These are phyloP conservation scores for Patella pellucida DNA, from an alignment of 2,888 invertebrate species.

Conservation along the genomic window DNA sequence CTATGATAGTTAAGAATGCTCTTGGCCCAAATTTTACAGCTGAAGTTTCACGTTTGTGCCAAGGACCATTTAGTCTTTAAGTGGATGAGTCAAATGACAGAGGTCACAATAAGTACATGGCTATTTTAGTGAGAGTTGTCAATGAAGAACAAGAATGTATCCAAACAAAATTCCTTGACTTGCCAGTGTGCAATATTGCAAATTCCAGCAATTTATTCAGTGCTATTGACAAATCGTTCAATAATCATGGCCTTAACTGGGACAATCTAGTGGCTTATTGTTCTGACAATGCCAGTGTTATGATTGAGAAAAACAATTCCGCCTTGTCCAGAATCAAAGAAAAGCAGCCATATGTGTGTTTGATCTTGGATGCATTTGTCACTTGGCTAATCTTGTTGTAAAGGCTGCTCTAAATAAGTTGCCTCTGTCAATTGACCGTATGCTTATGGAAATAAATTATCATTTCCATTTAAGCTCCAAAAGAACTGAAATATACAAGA, in stretches of 20 bases:
- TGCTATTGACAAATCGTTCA: neutral
- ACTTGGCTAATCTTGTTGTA: conserved; percentile 8
- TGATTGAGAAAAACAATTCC: conserved; percentile 4
- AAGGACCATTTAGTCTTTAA: too few relatives aligned
- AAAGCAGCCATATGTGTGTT: neutral
- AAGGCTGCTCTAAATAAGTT: conserved; percentile 12
- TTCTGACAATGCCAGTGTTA: conserved; percentile 12
- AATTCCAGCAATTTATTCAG: too few relatives aligned
- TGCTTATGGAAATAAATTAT: neutral
- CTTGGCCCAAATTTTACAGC: too few relatives aligned
- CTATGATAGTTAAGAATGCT: too few relatives aligned
- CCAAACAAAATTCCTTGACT: too few relatives aligned
- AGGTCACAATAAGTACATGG: too few relatives aligned
- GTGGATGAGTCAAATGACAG: too few relatives aligned
- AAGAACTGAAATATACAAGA: conserved; percentile 14
- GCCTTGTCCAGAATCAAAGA: conserved; percentile 7
- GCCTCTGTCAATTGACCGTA: neutral
- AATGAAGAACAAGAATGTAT: too few relatives aligned
- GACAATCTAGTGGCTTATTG: conserved; percentile 1
- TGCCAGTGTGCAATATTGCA: too few relatives aligned
- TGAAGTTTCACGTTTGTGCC: too few relatives aligned
- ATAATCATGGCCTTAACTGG: neutral
- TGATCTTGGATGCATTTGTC: conserved; percentile 15
- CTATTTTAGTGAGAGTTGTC: too few relatives aligned
- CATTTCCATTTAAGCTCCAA: conserved; percentile 10